phyloP scores from a whole-genome alignment of 2,113 vertebrate genomes.

The Laticauda colubrina region DNA sequence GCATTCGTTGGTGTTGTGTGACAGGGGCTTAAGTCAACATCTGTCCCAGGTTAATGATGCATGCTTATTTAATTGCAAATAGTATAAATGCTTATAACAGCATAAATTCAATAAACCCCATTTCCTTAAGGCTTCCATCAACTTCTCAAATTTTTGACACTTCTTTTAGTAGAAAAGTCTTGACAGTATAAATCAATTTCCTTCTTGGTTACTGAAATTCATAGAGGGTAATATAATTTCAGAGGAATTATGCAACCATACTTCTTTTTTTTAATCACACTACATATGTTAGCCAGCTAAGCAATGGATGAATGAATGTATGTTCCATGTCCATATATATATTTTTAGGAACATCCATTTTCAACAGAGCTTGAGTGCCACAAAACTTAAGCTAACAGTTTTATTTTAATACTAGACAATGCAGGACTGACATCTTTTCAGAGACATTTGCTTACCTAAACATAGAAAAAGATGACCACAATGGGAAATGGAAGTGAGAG shows the following conservation, averaged over 20 bases:
- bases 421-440: neutral
- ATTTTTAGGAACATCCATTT: neutral
- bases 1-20: too few species aligned
- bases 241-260: neutral
- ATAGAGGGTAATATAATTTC: neutral
- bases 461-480: neutral
- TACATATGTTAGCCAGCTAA: neutral
- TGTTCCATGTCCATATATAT: neutral
- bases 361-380: neutral
- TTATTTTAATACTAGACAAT: neutral
- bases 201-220: neutral
- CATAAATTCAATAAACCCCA: constrained; percentile 11
- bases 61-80: neutral
- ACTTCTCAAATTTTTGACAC: constrained; percentile 31
- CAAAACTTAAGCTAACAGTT: neutral
- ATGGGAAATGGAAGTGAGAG: neutral
- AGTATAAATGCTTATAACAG: neutral
- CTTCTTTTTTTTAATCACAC: neutral
- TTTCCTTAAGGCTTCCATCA: constrained; percentile 25
- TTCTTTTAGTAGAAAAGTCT: neutral
- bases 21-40: constrained; percentile 10
- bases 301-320: neutral
- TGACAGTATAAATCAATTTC: neutral
- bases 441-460: neutral
- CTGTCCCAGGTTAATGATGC: constrained; percentile 27